Base-by-base conservation (phyloP, 2,888 invertebrate species). In the Kryphioiulus occultus region DNA sequence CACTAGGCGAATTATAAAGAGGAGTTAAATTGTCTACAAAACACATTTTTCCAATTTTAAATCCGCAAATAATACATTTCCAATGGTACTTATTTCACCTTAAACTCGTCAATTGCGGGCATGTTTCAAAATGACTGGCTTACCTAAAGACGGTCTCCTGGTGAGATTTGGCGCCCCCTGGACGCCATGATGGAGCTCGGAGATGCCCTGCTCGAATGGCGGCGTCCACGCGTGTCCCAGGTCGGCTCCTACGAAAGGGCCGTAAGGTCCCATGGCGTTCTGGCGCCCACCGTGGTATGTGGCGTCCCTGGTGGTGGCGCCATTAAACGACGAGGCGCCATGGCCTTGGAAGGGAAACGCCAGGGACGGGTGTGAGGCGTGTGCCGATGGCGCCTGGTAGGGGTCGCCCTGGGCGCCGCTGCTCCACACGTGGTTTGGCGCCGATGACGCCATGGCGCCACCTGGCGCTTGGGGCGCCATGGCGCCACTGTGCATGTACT, bases 151-250 rank as follows among this genome's bases (percentile, higher is more conserved):
- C n/a, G 86, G 86, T 32, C 86, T 86, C 42, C 86, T 47, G 22
- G 19, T 68, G 3, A 86, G 30, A 30, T 86, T 86, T 32, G 86
- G 53, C 17, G 59, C 86, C 22, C 86, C 86, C 42, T 86, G 86
- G 30, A 85, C 85, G 35, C 85, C 85, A 85, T 85, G 85, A 85
- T 85, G 85, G 30, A 86, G 86, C 17, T 86, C 86, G 9, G 86
- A 68, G 30, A 86, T 32, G 17, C 35, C 35, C 30, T 47, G 30
- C 12, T 86, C 86, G 35, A 53, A 86, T 12, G 86, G 53, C 68
- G 53, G 42, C 15, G 53, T 42, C 86, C 86, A 86, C 17, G 86
- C 30, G n/a, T 42, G 39, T 2, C 53, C 68, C 30, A 59, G 30
- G 10, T 53, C 86, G 19, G 86, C n/a, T 17, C 86, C 42, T 9